phyloP scores from a whole-genome alignment of 2,888 invertebrate species.

The Oegoconia quadripuncta region DNA sequence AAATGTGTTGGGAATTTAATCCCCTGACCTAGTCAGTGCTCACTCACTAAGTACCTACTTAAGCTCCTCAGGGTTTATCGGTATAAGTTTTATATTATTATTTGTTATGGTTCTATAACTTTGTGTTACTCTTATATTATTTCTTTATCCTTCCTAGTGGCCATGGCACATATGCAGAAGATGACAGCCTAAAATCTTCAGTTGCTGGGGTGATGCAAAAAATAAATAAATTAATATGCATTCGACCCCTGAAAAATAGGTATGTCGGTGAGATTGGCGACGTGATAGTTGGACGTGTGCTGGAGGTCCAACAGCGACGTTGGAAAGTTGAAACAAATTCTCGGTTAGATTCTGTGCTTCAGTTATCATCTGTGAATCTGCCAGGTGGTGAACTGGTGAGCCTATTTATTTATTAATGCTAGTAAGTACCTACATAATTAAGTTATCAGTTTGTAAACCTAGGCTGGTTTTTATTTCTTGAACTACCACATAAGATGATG shows the following conservation, averaged over 20 bases:
- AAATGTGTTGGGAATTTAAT: too few relatives aligned
- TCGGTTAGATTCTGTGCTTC: slow-evolving; percentile 90
- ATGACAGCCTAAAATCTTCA: slow-evolving; percentile 91
- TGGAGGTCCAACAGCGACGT: slow-evolving; percentile 94
- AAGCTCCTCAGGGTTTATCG: too few relatives aligned
- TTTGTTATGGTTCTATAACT: too few relatives aligned
- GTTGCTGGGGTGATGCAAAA: slow-evolving; percentile 96
- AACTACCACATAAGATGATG: too few relatives aligned
- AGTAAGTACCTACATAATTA: too few relatives aligned
- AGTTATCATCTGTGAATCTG: slow-evolving; percentile 95
- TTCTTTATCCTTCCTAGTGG: too few relatives aligned
- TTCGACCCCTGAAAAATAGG: slow-evolving; percentile 93
- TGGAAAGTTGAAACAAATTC: slow-evolving; percentile 98
- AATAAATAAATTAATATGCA: slow-evolving; percentile 96
- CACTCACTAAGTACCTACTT: too few relatives aligned
- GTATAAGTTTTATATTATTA: too few relatives aligned
- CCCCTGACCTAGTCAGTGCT: too few relatives aligned
- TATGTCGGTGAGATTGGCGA: slow-evolving; percentile 97
- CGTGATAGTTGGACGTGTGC: slow-evolving; percentile 95
- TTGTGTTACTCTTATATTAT: too few relatives aligned
- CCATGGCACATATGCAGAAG: slow-evolving; percentile 96
- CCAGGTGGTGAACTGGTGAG: slow-evolving; percentile 97
- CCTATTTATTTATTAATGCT: slow-evolving; percentile 6
- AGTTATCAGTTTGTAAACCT: background rate
- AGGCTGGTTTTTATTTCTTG: background rate